Base-by-base conservation (phyloP, 2,113 vertebrate species). In the Cercocebus atys region DNA sequence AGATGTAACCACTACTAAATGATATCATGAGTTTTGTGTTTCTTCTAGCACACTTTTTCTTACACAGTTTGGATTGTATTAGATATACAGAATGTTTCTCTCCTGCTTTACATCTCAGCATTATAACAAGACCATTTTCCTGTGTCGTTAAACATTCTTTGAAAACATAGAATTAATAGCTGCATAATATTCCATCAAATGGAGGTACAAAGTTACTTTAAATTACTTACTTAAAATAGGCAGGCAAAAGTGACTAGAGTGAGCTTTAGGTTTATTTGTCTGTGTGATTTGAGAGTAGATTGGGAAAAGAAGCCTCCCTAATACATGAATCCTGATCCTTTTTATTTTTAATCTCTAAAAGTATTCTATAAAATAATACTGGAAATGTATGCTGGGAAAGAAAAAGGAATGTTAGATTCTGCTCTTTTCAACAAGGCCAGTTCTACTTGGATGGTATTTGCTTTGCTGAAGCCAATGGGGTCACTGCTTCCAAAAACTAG, bases 111-210 rank as follows among this genome's bases (percentile, higher is more conserved):
- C 35, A 78, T 73, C 70, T 85, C 25, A 88, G 61, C 35, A 45
- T 76, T 16, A 38, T 22, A 86, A 59, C 20, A 75, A 94, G 64
- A 75, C 88, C 35, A 78, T 68, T 85, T 94, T 85, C 64, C 32
- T 84, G 50, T 40, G 30, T 79, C 64, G 43, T 75, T 88, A 82
- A 85, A 90, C 11, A 55, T 85, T 88, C 32, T 93, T 70, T 64
- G 79, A 91, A 86, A 86, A 91, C n/a, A 95, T 23, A 59, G 38
- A 79, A 64, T 57, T 72, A 88, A 86, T 47, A 52, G 95, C 40
- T 78, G 18, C 8, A 47, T 81, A 88, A 35, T 32, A 55, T 25
- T 80, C 27, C 40, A 78, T 91, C 68, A 86, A 86, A 70, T n/a
- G 35, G 83, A 94, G 43, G 18, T 45, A 43, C 32, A 47, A 73